Base-by-base conservation (phyloP, 2,797 vertebrate genomes). In the Podarcis siculus region DNA sequence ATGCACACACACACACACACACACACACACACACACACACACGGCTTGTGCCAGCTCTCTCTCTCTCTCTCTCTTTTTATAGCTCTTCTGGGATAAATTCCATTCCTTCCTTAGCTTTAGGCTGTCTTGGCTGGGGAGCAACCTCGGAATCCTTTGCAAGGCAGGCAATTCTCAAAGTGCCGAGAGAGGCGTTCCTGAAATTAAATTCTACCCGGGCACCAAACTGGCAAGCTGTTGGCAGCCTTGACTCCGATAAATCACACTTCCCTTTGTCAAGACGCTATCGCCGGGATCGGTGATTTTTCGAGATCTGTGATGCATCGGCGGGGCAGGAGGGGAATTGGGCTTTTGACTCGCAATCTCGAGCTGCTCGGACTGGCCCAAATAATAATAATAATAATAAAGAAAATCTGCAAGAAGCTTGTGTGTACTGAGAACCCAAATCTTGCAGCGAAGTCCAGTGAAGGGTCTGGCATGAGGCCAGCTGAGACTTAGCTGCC, bases 271-370 rank as follows among this genome's bases (percentile, higher is more conserved):
- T 89, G 93, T 93, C n/a, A 91, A 91, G 89, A 55, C 84, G 81
- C 91, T 92, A 89, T 90, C 93, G 87, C 92, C 91, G 88, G 92
- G 94, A 94, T 85, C 89, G 90, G 91, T 92, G 90, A 91, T 85
- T 94, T 92, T 17, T 32, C 85, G 90, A 89, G 89, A 89, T 90
- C 92, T 84, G 49, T 0, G 49, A 55, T 55, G 49, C 49, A 15
- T 15, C 1, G 49, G 49, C 13, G 0, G 49, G 13, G 49, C 49
- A 55, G 89, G 94, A 88, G 89, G 89, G 94, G 92, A 55, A 86
- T 90, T 77, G 72, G 91, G 86, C 87, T 90, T n/a, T 30, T 15
- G 5, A 42, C 32, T 64, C 6, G 64, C 6, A 5, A 27, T 37
- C 61, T 27, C 1, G 10, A 81, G 37, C 15, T 0, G 1, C 79